Evolutionary conservation across 2,888 invertebrate species (phyloP), one percentile per base, ranked within the genome.

Genomic region (Xanthia togata): DNA sequence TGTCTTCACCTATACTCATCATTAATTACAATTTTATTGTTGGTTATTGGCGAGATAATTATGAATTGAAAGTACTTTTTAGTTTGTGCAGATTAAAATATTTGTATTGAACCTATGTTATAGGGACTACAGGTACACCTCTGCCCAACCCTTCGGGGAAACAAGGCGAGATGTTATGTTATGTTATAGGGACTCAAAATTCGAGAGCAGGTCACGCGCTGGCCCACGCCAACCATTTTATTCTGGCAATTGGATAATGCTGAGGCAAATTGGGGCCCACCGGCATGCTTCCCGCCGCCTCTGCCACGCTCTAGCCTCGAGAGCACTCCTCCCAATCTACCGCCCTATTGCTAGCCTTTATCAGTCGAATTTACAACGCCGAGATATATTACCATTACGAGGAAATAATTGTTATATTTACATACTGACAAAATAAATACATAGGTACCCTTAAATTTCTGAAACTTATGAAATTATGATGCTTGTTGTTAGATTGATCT

Each of bases 181-280:
- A 67, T 76, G 57, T 55, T 80, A 69, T 78, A 74, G 64, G 64
- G 67, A 70, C 57, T 89, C 85, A 90, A 93, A 93, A 94, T 92
- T 92, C 88, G 90, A 89, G 93, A 91, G 88, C 93, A 92, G 94
- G 94, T 95, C 96, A 95, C 95, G 96, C 93, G 95, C 92, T 92
- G 91, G 96, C 96, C 96, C 96, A 96, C 96, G 96, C 96, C 93
- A 96, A 96, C 93, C 95, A 95, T 93, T 96, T 96, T 94, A 92
- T 93, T 93, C 91, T 90, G 89, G 88, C 94, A 96, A 96, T 96
- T 96, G 96, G 93, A 95, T 96, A 96, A 96, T 96, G 92, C 90
- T 90, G 89, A 91, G 89, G 90, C 94, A 93, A 95, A 96, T 96
- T 96, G 96, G 94, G 95, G 94, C 94, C 95, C 94, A 95, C 95